A percentile compares a stretch with the other conserved stretches of the same genome.
Conservation (phyloP, 2,113 vertebrate genomes). For the Phocoena phocoena region DNA sequence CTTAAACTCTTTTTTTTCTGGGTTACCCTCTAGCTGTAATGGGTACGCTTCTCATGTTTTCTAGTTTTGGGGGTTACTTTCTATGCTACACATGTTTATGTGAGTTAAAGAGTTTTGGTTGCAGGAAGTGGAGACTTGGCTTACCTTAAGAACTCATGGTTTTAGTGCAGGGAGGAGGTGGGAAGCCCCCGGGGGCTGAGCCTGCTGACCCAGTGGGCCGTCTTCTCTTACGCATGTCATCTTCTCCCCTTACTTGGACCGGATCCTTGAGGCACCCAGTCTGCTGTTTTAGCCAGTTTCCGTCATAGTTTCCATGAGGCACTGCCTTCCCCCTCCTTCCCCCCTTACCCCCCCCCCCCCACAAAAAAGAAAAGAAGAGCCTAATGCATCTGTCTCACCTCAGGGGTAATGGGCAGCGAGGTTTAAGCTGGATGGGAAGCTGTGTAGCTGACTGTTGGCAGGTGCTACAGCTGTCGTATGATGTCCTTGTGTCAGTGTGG, state of each 20-base stretch:
- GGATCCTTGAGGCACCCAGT: neutral
- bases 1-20: neutral
- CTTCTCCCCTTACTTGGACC: too few species aligned
- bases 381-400: neutral
- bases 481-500: neutral
- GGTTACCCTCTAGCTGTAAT: neutral
- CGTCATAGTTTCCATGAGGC: too few species aligned
- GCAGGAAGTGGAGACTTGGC: neutral
- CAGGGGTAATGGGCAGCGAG: neutral
- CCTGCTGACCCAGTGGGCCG: rapidly evolving
- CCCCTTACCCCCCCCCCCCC: rapidly evolving
- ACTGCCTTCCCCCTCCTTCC: rapidly evolving
- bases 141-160: neutral
- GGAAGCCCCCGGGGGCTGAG: neutral
- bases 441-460: neutral
- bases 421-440: neutral
- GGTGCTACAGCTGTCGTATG: neutral
- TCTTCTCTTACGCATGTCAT: rapidly evolving
- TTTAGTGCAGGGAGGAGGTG: neutral
- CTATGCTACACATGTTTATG: neutral
- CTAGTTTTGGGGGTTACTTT: neutral
- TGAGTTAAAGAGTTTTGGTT: neutral
- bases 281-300: neutral
- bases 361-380: too few species aligned
- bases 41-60: neutral